Evolutionary conservation across 2,888 invertebrate genomes (phyloP).

Genomic region (Drepanosiphum platanoidis): DNA sequence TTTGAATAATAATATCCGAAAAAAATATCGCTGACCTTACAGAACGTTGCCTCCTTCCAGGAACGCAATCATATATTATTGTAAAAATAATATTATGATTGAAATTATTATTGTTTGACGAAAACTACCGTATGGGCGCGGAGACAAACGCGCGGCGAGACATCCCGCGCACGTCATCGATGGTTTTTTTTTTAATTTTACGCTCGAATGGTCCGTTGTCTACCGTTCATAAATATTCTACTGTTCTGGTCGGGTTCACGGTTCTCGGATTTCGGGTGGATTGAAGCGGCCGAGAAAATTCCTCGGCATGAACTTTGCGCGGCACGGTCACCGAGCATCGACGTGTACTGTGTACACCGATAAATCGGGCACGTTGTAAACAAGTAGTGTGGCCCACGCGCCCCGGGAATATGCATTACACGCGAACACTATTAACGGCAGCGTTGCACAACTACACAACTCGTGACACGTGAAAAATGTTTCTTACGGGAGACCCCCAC

Average conservation of each 20-base stretch:
- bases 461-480: constrained; percentile 7
- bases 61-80: no score
- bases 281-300: neutral
- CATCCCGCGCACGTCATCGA: no score
- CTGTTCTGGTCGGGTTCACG: neutral
- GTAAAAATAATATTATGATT: no score
- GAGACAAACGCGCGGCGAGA: no score
- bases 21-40: no score
- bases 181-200: no score
- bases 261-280: neutral
- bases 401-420: constrained; percentile 1
- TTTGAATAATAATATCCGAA: no score
- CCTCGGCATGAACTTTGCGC: neutral
- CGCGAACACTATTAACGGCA: neutral
- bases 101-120: no score
- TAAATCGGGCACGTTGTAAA: neutral
- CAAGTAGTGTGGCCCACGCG: neutral
- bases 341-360: neutral
- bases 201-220: no score
- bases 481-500: neutral
- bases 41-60: no score
- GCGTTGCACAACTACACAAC: neutral
- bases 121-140: no score
- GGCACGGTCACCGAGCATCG: neutral
- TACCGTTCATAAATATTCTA: no score